A percentile compares a stretch with the other conserved stretches of the same genome.
Evolutionary conservation across 2,113 vertebrate species (phyloP).

Genomic region (Seriola aureovittata): DNA sequence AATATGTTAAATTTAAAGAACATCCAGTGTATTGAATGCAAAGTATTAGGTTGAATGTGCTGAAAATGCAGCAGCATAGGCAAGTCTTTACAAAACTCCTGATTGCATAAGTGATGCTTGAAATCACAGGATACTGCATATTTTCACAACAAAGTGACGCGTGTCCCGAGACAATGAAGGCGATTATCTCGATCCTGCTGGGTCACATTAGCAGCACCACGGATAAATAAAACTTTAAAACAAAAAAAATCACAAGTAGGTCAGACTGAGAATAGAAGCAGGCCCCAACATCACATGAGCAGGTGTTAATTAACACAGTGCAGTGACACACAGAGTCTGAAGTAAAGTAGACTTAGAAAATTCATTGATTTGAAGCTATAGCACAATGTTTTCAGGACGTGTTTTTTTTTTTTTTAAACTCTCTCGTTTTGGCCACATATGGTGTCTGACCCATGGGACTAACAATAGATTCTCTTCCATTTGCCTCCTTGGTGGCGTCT

Average conservation of each 20-base stretch:
- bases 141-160: conserved; percentile 20
- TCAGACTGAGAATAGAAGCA: conserved; percentile 60
- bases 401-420: background rate
- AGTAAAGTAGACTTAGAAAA: background rate
- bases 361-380: background rate
- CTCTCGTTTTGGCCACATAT: background rate
- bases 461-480: conserved; percentile 42
- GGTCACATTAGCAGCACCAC: background rate
- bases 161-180: conserved; percentile 16
- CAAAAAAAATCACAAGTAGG: conserved; percentile 45
- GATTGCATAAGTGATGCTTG: conserved; percentile 24
- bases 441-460: conserved; percentile 11
- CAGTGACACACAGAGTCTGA: background rate
- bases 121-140: background rate
- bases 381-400: background rate
- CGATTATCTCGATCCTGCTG: conserved; percentile 24
- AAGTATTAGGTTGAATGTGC: background rate
- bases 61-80: background rate
- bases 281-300: conserved; percentile 23
- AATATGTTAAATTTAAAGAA: background rate
- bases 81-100: background rate
- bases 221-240: background rate
- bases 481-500: conserved; percentile 23
- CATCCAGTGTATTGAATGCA: background rate
- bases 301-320: conserved; percentile 49